Conservation (phyloP, 2,113 vertebrate genomes). For the Paramisgurnus dabryanus region DNA sequence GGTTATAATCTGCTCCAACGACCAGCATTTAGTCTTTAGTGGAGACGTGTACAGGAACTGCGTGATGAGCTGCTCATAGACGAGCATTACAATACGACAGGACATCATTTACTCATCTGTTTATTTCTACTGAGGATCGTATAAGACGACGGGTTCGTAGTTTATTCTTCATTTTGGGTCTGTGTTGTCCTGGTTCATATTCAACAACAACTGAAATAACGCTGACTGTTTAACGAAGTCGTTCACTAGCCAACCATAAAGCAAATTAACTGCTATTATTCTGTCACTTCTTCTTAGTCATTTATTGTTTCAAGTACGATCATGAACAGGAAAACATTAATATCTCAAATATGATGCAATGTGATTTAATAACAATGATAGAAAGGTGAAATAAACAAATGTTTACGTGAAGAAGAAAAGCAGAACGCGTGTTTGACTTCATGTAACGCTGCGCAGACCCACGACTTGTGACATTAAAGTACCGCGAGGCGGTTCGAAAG, state of each 20-base stretch:
- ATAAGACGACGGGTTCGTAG: background rate
- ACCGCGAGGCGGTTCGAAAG: too few relatives aligned
- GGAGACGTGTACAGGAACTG: slow-evolving; percentile 72
- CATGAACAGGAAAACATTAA: too few relatives aligned
- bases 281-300: background rate
- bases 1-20: background rate
- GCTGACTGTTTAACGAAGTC: background rate
- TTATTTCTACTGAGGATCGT: background rate
- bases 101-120: background rate
- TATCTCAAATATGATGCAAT: too few relatives aligned
- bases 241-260: too few relatives aligned
- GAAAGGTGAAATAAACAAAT: too few relatives aligned
- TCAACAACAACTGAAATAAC: background rate
- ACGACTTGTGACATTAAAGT: too few relatives aligned
- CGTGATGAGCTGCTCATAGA: slow-evolving; percentile 44
- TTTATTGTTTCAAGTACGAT: too few relatives aligned
- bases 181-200: background rate
- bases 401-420: too few relatives aligned
- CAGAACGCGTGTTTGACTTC: too few relatives aligned
- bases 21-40: background rate
- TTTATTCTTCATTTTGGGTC: background rate
- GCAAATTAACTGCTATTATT: background rate
- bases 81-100: slow-evolving; percentile 22
- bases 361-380: too few relatives aligned
- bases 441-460: too few relatives aligned